Evolutionary conservation across 2,888 invertebrate species (phyloP), one percentile per base, ranked within the genome.

Genomic region (Arctia plantaginis): DNA sequence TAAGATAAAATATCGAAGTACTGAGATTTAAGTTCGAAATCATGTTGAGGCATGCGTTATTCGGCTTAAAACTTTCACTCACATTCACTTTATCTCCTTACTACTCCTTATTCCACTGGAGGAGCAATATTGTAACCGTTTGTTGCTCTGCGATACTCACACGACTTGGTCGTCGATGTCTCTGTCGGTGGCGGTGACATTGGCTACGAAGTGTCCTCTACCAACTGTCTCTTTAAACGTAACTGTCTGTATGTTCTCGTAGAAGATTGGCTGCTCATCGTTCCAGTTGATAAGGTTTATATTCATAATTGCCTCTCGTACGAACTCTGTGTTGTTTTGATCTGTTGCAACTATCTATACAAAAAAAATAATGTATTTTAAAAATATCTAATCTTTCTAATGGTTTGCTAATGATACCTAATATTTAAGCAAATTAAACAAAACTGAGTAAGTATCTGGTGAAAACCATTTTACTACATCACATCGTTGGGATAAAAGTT

Each of bases 221-320:
- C 90, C 91, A 44, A 96, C 96, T 30, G 96, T 97, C 92, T 98
- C 98, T 23, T 95, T 89, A 72, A 97, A 92, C 10, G 89, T 81
- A 0, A 93, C 94, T 0, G 85, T 92, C 55, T 92, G 90, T 8
- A 90, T 87, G 23, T 86, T 82, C 6, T 90, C 76, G 12, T 89
- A 85, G 88, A 98, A 98, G 79, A 95, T 95, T 0, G 98, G 98
- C 79, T 92, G 84, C 88, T 97, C 97, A 86, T 98, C 98, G 89
- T 98, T 98, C 94, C 96, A 96, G 91, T 98, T 97, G 47, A 92
- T 91, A 66, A 98, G 94, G 73, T 94, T 87, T 18, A 97, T 96
- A 74, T 89, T 90, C 0, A 97, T 89, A 6, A 87, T 86, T 18
- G 94, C 92, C 13, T 85, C 87, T n/a, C 94, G 95, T 7, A 88